phyloP scores from a whole-genome alignment of 2,113 vertebrate species.

The Mystacornis crossleyi region DNA sequence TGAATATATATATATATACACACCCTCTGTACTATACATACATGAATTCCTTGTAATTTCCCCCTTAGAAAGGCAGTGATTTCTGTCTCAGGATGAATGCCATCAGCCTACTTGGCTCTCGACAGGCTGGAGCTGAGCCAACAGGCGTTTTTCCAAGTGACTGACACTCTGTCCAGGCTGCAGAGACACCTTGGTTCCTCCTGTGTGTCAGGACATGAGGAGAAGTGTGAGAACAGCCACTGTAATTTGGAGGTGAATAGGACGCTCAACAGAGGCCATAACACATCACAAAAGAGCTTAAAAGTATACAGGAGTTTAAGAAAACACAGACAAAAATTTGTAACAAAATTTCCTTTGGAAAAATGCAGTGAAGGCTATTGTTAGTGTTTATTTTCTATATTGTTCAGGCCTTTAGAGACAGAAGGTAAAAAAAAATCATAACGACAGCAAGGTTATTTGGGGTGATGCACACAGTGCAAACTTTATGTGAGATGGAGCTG shows the following conservation, averaged over 20 bases:
- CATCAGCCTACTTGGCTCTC: neutral
- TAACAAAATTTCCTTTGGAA: neutral
- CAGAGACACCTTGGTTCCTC: neutral
- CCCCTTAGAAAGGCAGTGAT: neutral
- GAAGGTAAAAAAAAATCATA: neutral
- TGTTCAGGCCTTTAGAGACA: neutral
- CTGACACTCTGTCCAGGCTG: neutral
- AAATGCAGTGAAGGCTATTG: neutral
- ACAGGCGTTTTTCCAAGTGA: neutral
- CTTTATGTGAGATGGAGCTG: neutral
- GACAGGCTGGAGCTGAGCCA: neutral
- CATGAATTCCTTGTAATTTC: neutral
- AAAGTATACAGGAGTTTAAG: neutral
- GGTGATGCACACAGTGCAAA: neutral
- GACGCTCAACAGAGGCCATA: neutral
- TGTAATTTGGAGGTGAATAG: neutral
- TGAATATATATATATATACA: accelerated
- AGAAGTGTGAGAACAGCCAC: neutral
- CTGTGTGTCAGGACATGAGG: neutral
- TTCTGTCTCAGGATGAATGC: neutral
- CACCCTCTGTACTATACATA: accelerated
- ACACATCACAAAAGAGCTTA: neutral
- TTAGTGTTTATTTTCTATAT: neutral
- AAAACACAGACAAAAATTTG: neutral
- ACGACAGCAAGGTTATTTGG: neutral